phyloP scores from a whole-genome alignment of 1,140 invertebrate species.

The Himalopsyche phryganea region DNA sequence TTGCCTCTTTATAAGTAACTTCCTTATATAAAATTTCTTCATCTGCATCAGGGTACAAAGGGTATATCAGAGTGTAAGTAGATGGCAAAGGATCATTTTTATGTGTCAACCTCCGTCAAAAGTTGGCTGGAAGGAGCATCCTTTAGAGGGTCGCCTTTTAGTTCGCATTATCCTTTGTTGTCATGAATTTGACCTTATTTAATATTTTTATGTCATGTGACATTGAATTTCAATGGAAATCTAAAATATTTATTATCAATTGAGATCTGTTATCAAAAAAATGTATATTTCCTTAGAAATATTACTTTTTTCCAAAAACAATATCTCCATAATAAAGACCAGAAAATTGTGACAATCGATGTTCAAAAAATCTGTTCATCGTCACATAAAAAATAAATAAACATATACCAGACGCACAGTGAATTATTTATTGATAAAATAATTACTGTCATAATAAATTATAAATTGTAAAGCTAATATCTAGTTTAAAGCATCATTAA shows the following conservation, averaged over 20 bases:
- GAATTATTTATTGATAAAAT: too few species aligned
- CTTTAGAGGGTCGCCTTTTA: not conserved
- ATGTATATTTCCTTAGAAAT: too few species aligned
- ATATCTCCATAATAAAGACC: too few species aligned
- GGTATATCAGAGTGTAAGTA: conserved; percentile 2
- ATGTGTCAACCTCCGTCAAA: conserved; percentile 28
- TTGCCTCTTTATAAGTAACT: not conserved
- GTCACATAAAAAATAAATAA: too few species aligned
- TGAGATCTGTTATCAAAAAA: too few species aligned
- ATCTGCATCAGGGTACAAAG: conserved; percentile 4
- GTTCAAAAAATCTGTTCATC: too few species aligned
- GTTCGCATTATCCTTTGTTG: conserved; percentile 12
- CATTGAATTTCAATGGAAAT: not conserved
- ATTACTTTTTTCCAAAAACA: too few species aligned
- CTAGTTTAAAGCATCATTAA: too few species aligned
- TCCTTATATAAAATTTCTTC: conserved; percentile 15
- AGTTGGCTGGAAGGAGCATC: conserved; percentile 20
- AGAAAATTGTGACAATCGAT: too few species aligned
- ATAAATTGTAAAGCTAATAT: too few species aligned
- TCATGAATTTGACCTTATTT: conserved; percentile 21
- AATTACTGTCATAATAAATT: too few species aligned
- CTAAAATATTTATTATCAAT: not conserved
- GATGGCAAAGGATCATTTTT: conserved; percentile 18
- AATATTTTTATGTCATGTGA: not conserved
- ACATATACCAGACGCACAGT: too few species aligned